These are phyloP conservation scores for Carassius gibelio DNA, from an alignment of 2,113 vertebrate genomes.

Conservation along the genomic window DNA sequence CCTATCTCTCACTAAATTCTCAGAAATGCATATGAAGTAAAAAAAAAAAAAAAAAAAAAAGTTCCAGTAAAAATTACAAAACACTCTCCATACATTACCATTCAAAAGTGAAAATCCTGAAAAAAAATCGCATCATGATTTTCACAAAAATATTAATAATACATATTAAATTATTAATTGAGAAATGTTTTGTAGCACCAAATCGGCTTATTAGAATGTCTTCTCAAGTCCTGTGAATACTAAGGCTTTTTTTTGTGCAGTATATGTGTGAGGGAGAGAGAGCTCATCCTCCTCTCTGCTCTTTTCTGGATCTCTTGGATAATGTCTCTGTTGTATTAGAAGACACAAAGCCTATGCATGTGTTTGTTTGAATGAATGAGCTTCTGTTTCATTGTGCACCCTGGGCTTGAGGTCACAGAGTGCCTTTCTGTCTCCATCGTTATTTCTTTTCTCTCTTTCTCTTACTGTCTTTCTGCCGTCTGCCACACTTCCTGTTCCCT, in stretches of 20 bases:
- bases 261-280: constrained; percentile 1
- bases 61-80: no score
- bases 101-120: no score
- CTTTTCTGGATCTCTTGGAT: constrained; percentile 17
- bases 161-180: no score
- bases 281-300: neutral
- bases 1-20: no score
- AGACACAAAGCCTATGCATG: constrained; percentile 24
- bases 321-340: constrained; percentile 46
- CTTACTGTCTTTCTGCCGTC: neutral
- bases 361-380: constrained; percentile 36
- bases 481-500: neutral
- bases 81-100: no score
- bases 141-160: no score
- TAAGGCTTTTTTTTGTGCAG: neutral
- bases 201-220: no score
- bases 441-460: neutral
- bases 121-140: no score
- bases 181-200: no score
- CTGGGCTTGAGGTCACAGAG: constrained; percentile 7
- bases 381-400: constrained; percentile 9
- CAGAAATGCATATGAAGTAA: no score
- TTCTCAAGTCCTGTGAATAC: no score
- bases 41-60: no score
- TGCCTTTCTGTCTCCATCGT: neutral